A percentile compares a stretch with the other conserved stretches of the same genome.
Conservation (phyloP, 2,797 vertebrate species). For the Pogonophryne albipinna region DNA sequence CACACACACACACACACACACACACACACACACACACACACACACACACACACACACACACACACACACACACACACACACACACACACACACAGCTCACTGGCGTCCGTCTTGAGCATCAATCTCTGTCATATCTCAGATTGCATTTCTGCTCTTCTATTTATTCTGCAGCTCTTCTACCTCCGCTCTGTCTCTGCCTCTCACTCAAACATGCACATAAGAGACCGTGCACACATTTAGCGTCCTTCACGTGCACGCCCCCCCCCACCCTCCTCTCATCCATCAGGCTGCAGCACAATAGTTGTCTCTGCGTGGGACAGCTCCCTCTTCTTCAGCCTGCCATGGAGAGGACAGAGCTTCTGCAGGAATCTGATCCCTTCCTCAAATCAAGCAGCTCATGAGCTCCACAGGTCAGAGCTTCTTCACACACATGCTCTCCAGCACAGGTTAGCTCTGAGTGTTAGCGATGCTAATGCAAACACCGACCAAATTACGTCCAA, state of each 20-base stretch:
- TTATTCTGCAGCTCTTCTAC: conserved; percentile 1
- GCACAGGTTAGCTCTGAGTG: no score
- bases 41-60: conserved; percentile 17
- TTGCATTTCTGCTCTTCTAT: not conserved
- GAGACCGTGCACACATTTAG: not conserved
- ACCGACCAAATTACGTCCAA: no score
- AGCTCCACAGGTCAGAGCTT: conserved; percentile 9
- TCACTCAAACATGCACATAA: conserved; percentile 1
- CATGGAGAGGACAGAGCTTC: conserved; percentile 64
- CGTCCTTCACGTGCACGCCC: conserved; percentile 28
- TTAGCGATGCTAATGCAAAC: no score
- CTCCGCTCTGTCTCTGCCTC: not conserved
- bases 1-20: conserved; percentile 7
- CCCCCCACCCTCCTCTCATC: conserved; percentile 47
- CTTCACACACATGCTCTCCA: no score
- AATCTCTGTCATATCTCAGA: conserved; percentile 2
- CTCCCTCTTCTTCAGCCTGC: conserved; percentile 50
- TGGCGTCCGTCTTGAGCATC: not conserved
- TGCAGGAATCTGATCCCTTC: conserved; percentile 64
- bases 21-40: not conserved
- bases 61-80: not conserved
- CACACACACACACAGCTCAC: not conserved
- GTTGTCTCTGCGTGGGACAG: conserved; percentile 49
- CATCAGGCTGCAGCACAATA: conserved; percentile 70
- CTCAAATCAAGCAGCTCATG: conserved; percentile 37